phyloP scores from a whole-genome alignment of 2,888 invertebrate genomes.

The Chaetoderma sp. region DNA sequence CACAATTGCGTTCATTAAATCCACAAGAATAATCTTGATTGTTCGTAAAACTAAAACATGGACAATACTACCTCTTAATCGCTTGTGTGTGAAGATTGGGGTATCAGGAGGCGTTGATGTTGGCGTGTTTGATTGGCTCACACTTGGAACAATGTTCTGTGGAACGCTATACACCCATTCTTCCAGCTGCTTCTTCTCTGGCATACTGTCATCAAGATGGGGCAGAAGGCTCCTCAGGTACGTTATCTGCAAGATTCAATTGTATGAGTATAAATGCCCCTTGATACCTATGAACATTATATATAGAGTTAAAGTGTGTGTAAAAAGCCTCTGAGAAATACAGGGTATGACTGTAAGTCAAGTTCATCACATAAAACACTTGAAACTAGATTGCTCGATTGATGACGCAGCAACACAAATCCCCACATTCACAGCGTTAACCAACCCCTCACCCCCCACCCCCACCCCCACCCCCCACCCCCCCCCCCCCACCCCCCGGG shows the following conservation, averaged over 20 bases:
- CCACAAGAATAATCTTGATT: no score
- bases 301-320: no score
- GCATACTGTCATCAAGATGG: constrained; percentile 50
- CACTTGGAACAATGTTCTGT: constrained; percentile 27
- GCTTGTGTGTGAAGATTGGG: constrained; percentile 48
- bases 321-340: no score
- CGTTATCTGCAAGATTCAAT: constrained; percentile 59
- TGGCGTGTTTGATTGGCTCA: constrained; percentile 17
- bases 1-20: no score
- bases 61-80: constrained; percentile 41
- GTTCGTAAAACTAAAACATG: no score
- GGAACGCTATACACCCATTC: constrained; percentile 68
- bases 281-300: no score
- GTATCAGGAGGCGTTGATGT: constrained; percentile 61
- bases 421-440: no score
- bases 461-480: no score
- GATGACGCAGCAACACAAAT: no score
- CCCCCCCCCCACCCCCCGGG: no score
- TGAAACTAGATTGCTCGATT: no score
- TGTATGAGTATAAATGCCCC: constrained; percentile 5
- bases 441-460: no score
- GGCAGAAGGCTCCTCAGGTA: constrained; percentile 65
- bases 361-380: neutral
- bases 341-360: neutral
- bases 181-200: constrained; percentile 67